Conservation (phyloP, 1,140 invertebrate genomes). For the Papilio xuthus region DNA sequence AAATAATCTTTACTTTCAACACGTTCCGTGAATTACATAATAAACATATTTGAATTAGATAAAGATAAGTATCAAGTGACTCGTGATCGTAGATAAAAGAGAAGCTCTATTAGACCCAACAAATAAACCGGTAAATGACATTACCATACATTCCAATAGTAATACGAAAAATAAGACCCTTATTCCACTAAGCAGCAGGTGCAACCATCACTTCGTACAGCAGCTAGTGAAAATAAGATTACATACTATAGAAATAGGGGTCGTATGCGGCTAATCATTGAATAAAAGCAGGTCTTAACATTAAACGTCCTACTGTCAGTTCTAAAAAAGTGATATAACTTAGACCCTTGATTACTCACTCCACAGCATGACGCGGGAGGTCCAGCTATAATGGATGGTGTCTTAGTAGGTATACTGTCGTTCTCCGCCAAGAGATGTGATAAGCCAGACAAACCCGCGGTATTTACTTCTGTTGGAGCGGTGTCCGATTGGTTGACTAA, state of each 20-base stretch:
- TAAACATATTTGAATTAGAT: conserved; percentile 6
- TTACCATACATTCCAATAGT: too few relatives aligned
- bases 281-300: too few relatives aligned
- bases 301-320: too few relatives aligned
- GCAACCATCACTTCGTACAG: too few relatives aligned
- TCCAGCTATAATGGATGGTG: conserved; percentile 62
- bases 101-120: not conserved
- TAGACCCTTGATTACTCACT: not conserved
- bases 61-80: conserved; percentile 19
- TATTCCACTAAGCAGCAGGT: not conserved
- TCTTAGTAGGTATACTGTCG: conserved; percentile 63
- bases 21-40: not conserved
- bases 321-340: not conserved
- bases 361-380: conserved; percentile 70
- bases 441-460: conserved; percentile 63
- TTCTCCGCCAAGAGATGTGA: conserved; percentile 71
- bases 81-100: not conserved
- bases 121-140: too few relatives aligned
- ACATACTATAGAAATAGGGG: too few relatives aligned
- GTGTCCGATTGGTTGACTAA: conserved; percentile 57
- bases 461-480: conserved; percentile 61
- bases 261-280: too few relatives aligned
- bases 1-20: not conserved
- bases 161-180: too few relatives aligned
- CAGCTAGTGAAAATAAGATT: too few relatives aligned